These are phyloP conservation scores for Dromius quadrimaculatus DNA, from an alignment of 2,888 invertebrate genomes.

Conservation along the genomic window DNA sequence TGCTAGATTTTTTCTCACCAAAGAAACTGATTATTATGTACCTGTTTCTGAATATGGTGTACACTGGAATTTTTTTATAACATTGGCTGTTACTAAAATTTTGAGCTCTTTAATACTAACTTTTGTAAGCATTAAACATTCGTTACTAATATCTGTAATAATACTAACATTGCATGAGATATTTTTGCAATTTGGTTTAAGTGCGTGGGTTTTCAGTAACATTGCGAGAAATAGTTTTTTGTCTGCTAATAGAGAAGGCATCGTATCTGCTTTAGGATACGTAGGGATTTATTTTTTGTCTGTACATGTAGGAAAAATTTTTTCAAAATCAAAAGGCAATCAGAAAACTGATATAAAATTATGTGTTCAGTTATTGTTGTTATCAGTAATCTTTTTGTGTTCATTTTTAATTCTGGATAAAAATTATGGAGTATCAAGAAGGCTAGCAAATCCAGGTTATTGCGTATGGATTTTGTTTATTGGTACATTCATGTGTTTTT, in stretches of 20 bases:
- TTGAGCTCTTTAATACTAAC: conserved; percentile 74
- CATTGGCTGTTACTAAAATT: conserved; percentile 86
- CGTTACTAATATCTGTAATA: conserved; percentile 71
- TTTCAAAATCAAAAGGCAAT: conserved; percentile 18
- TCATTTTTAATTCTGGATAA: conserved; percentile 65
- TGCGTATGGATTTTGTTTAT: conserved; percentile 81
- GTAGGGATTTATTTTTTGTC: conserved; percentile 85
- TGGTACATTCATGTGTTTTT: conserved; percentile 69
- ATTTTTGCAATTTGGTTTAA: conserved; percentile 73
- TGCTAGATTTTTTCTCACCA: conserved; percentile 72
- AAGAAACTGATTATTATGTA: conserved; percentile 83
- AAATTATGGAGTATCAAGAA: conserved; percentile 77
- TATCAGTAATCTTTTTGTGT: conserved; percentile 22
- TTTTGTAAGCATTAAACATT: conserved; percentile 68
- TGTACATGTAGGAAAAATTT: conserved; percentile 70
- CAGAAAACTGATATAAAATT: conserved; percentile 27
- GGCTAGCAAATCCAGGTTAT: conserved; percentile 87
- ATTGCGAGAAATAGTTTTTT: conserved; percentile 72
- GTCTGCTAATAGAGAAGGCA: conserved; percentile 91
- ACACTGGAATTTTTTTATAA: conserved; percentile 99
- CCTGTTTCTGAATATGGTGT: conserved; percentile 94
- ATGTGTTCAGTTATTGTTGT: neutral
- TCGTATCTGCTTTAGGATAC: conserved; percentile 88
- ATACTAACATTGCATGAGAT: conserved; percentile 76
- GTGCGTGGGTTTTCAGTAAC: conserved; percentile 76